phyloP scores from a whole-genome alignment of 2,113 vertebrate genomes.

The Takifugu bimaculatus region DNA sequence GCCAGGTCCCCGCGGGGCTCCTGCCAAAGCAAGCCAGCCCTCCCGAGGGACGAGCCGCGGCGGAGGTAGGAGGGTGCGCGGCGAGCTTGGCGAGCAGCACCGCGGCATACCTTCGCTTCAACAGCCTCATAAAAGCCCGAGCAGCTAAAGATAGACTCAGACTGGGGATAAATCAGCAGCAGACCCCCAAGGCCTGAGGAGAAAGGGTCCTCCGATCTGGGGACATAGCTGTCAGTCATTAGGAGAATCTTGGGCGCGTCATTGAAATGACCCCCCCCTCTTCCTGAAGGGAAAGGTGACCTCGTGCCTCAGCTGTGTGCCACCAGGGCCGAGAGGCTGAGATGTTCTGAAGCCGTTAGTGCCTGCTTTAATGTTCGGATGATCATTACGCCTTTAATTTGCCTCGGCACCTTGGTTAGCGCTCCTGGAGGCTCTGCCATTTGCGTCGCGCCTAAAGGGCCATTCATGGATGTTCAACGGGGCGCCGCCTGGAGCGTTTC shows the following conservation, averaged over 20 bases:
- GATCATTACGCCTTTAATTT: neutral
- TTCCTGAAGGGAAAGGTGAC: neutral
- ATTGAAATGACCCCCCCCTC: neutral
- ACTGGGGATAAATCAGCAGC: conserved; percentile 56
- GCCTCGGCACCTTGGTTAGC: neutral
- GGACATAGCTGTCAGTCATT: conserved; percentile 23
- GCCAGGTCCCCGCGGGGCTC: conserved; percentile 41
- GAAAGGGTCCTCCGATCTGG: conserved; percentile 43
- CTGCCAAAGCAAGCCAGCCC: conserved; percentile 3
- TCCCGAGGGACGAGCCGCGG: conserved; percentile 19
- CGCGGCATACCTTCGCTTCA: conserved; percentile 38
- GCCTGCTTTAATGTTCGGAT: conserved; percentile 9
- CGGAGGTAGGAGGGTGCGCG: conserved; percentile 17
- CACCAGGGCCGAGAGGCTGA: conserved; percentile 1
- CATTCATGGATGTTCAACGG: conserved; percentile 61
- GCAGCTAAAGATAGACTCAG: conserved; percentile 67
- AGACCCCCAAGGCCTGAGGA: conserved; percentile 28
- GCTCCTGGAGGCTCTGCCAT: neutral
- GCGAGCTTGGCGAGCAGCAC: conserved; percentile 30
- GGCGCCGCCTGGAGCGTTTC: conserved; percentile 64
- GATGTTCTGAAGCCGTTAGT: neutral
- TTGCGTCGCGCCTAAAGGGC: conserved; percentile 30
- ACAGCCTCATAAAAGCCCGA: conserved; percentile 54
- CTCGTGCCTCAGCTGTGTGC: neutral
- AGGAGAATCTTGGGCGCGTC: conserved; percentile 20